Percentiles rank a stretch among this genome's conserved stretches.
Conservation (phyloP, 1,140 invertebrate species). For the Saxidomus purpurata region DNA sequence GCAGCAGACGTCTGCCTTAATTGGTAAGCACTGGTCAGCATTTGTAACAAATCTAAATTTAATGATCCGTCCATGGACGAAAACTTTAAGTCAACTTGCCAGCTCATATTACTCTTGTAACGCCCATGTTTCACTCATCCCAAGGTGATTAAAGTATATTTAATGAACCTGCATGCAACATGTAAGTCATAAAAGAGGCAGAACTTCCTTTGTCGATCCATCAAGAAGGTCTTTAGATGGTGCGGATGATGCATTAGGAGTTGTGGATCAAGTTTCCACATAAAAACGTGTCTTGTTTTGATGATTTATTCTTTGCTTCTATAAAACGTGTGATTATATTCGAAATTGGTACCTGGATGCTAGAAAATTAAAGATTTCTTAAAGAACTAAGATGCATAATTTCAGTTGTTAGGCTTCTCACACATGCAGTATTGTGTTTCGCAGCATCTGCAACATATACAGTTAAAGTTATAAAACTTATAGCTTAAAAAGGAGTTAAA, state of each 20-base stretch:
- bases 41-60: conserved; percentile 32
- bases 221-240: background rate
- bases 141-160: background rate
- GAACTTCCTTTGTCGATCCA: background rate
- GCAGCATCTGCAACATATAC: background rate
- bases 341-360: background rate
- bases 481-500: background rate
- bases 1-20: background rate
- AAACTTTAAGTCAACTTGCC: background rate
- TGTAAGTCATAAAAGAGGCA: background rate
- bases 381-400: background rate
- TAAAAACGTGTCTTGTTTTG: background rate
- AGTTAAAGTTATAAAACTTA: background rate
- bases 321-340: conserved; percentile 6
- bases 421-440: background rate
- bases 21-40: conserved; percentile 29
- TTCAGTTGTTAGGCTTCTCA: background rate
- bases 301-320: background rate
- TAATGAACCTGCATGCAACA: conserved; percentile 33
- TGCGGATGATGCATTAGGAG: conserved; percentile 7
- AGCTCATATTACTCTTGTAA: background rate
- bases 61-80: background rate
- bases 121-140: background rate
- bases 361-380: conserved; percentile 24
- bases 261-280: background rate